Evolutionary conservation across 2,113 vertebrate species (phyloP).

Genomic region (Turnix velox): DNA sequence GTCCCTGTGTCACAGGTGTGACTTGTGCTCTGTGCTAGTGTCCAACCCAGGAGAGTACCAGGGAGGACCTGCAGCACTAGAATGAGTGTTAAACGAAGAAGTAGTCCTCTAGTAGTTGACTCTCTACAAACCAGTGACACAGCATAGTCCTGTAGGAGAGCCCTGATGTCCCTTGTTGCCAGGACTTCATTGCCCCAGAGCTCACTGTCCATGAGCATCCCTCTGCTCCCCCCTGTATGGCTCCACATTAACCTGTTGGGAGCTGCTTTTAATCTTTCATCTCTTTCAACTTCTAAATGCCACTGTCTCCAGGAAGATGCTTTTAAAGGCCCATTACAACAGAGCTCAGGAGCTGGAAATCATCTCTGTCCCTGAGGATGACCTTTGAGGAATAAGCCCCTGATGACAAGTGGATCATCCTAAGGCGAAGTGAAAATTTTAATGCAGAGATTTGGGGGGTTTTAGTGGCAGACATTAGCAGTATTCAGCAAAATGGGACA

Average conservation of each 20-base stretch:
- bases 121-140: background rate
- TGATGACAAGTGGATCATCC: background rate
- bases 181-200: background rate
- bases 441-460: rapidly evolving
- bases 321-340: rapidly evolving
- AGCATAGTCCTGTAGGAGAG: background rate
- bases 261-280: background rate
- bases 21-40: background rate
- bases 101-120: rapidly evolving
- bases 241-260: rapidly evolving
- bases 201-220: background rate
- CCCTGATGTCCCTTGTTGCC: background rate
- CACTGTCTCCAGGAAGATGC: background rate
- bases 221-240: background rate
- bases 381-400: background rate
- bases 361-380: background rate
- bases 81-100: rapidly evolving
- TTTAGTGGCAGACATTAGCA: background rate
- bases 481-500: background rate
- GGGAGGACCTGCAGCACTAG: rapidly evolving
- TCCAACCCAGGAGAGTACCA: background rate
- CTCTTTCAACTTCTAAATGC: background rate
- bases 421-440: background rate
- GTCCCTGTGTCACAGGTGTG: rapidly evolving
- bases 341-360: background rate